Base-by-base conservation (phyloP, 2,113 vertebrate species). In the Puma concolor region DNA sequence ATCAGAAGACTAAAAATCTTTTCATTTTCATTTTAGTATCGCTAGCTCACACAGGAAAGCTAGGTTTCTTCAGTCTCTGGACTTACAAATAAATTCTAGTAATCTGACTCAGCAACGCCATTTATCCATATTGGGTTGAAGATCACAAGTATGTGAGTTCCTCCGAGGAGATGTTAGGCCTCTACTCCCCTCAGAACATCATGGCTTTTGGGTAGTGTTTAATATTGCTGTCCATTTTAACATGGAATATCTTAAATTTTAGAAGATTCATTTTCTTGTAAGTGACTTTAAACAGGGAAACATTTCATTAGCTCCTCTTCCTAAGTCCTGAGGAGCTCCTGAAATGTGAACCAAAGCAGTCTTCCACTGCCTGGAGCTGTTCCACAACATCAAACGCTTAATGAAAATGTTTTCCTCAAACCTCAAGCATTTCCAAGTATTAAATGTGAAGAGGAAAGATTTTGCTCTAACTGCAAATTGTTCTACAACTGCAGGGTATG, bases 401-500 rank as follows among this genome's bases (percentile, higher is more conserved):
- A 85, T 98, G 97, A 98, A 98, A 98, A 98, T 98, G 97, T 98
- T 98, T 98, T 98, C 97, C 95, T 97, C 92, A 97, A 98, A 98
- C 97, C 97, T 98, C 97, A 96, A 98, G 97, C 98, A 96, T 97
- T 98, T 99, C 98, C 98, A 98, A 97, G 97, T 98, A 98, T 97
- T 98, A 98, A 98, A 98, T 50, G 66, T 98, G 87, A 97, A 98
- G 82, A 97, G 92, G 97, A 93, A 97, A 98, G 54, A 92, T 74
- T 97, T 97, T 98, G 95, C 86, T 15, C 79, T 19, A 97, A 72
- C 97, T 79, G 74, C 88, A 94, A 76, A 98, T 97, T 97, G 90
- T 95, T 98, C 96, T 97, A 90, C 91, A 85, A 84, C 92, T 98
- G 41, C 83, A 90, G 97, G 91, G 95, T 44, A 52, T 76, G 2